Conservation (phyloP, 2,113 vertebrate species). For the Gymnogyps californianus region DNA sequence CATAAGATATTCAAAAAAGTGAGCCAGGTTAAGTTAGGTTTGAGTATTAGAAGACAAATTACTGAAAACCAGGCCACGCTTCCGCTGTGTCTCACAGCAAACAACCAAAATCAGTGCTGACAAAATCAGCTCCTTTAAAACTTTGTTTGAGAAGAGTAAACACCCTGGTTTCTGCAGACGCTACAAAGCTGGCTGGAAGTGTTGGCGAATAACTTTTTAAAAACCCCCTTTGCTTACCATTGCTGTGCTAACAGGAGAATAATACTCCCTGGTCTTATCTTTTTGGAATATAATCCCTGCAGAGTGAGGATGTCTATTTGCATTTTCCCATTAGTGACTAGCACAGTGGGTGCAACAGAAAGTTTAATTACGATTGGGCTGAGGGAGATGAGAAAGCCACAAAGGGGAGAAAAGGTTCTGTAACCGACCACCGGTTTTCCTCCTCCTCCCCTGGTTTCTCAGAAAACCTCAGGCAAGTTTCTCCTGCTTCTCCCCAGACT, state of each 20-base stretch:
- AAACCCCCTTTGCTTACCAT: background rate
- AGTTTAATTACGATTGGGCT: background rate
- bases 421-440: background rate
- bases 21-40: slow-evolving; percentile 25
- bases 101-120: background rate
- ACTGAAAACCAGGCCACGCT: background rate
- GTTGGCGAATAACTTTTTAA: background rate
- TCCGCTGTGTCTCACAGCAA: rapidly evolving
- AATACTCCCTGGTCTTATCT: background rate
- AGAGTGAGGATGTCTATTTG: background rate
- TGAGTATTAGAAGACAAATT: slow-evolving; percentile 14
- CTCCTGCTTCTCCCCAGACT: background rate
- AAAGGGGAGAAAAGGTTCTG: background rate
- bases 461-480: background rate
- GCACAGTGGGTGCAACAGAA: background rate
- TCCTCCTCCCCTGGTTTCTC: background rate
- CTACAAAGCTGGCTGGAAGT: background rate
- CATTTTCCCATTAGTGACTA: background rate
- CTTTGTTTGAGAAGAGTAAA: background rate
- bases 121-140: background rate
- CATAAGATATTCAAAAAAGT: background rate
- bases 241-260: background rate
- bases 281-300: background rate
- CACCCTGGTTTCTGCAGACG: background rate
- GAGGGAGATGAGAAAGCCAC: background rate